phyloP scores from a whole-genome alignment of 2,113 vertebrate genomes.

The Herpetotheres cachinnans region DNA sequence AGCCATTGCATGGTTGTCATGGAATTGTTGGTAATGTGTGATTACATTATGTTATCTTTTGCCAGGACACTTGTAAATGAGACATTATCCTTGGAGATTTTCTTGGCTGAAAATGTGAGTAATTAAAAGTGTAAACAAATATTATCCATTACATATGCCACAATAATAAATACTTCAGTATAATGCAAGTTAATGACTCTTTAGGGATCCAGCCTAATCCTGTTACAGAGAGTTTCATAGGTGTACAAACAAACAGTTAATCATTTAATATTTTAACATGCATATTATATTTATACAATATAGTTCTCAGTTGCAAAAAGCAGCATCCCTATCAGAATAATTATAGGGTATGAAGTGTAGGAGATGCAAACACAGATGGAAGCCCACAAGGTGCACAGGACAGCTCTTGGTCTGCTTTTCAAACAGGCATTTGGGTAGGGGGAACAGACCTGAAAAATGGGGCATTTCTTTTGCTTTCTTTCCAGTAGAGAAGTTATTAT shows the following conservation, averaged over 20 bases:
- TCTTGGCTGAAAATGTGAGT: constrained; percentile 80
- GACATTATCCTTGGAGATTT: constrained; percentile 80
- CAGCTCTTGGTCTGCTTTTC: not conserved
- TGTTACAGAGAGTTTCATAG: constrained; percentile 67
- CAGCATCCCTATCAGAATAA: not conserved
- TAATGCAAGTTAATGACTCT: constrained; percentile 76
- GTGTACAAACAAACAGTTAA: constrained; percentile 73
- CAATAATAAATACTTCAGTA: constrained; percentile 77
- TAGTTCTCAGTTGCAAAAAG: not conserved
- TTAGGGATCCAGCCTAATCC: constrained; percentile 74
- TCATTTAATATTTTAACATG: constrained; percentile 59
- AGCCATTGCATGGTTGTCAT: constrained; percentile 71
- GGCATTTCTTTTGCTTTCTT: not conserved
- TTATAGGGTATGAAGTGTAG: not conserved
- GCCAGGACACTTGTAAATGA: constrained; percentile 78
- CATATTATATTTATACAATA: not conserved
- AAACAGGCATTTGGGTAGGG: not conserved
- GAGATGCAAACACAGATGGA: not conserved
- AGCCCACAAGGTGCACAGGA: not conserved
- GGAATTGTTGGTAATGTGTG: constrained; percentile 77
- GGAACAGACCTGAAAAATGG: not conserved
- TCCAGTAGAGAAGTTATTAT: not conserved
- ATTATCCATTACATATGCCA: constrained; percentile 80
- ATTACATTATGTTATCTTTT: constrained; percentile 77
- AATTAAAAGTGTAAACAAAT: constrained; percentile 84